Evolutionary conservation across 2,113 vertebrate species (phyloP), one percentile per base, ranked within the genome.

Genomic region (Pelvicachromis taeniatus): DNA sequence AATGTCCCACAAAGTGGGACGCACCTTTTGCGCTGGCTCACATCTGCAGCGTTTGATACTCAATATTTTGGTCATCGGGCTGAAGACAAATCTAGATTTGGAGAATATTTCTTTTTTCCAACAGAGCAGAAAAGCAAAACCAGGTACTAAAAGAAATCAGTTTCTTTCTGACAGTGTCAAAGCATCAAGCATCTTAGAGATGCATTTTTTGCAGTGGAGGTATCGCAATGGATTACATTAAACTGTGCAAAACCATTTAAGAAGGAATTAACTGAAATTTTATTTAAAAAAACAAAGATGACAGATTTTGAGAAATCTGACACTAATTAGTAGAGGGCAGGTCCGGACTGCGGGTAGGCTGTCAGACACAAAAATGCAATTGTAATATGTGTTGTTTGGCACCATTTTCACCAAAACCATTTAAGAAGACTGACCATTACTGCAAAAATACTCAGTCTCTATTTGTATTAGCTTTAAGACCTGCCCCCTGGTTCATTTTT

Each of bases 1-100:
- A 42, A 81, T 75, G 80, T 65, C 31, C n/a, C 54, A 58, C 17
- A 81, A 85, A 85, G 77, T 85, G 59, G 59, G 81, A 59, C 83
- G 85, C 9, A 56, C 54, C 23, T 77, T 78, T 50, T 56, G 61
- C 58, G 65, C 50, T 55, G 40, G 53, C 80, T 54, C 42, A 55
- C 61, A 79, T 53, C 58, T 50, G 73, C 63, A 68, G 56, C 56
- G 82, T 68, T 77, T 9, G n/a, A 31, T 53, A 53, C 78, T 81
- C 70, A 50, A 48, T 54, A 78, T 75, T 52, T 85, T 50, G 7
- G 17, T 77, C 63, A 80, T 77, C 2, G 0, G 23, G 29, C 12
- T 50, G 8, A 48, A 45, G 33, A 63, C 59, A 63, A 38, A 63
- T 63, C 33, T 59, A 42, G 9, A 58, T n/a, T 9, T 45, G 33